Conservation (phyloP, 1,140 invertebrate genomes). For the Cotesia typhae region DNA sequence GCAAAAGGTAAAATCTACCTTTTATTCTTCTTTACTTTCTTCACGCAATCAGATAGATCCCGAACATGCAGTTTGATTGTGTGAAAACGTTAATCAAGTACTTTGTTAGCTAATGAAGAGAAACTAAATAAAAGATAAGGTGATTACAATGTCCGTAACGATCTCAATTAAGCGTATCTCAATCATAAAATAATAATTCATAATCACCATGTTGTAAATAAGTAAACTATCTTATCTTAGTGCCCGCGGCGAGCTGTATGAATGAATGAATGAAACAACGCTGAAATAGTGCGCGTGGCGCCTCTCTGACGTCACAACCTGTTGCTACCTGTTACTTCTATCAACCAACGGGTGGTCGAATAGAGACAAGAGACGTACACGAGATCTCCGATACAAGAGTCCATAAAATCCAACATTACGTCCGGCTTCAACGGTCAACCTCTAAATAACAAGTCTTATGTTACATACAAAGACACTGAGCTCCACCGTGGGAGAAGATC, state of each 20-base stretch:
- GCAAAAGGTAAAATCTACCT: no score
- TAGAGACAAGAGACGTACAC: not conserved
- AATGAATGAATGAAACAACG: constrained; percentile 55
- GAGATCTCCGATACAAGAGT: not conserved
- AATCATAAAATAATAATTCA: no score
- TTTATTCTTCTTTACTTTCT: no score
- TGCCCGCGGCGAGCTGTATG: constrained; percentile 33
- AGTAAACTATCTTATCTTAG: no score
- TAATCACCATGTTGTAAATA: no score
- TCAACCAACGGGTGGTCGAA: constrained; percentile 33
- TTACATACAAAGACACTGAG: constrained; percentile 18
- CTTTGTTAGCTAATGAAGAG: no score
- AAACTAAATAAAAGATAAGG: no score
- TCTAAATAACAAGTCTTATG: constrained; percentile 3
- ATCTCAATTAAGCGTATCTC: no score
- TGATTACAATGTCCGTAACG: no score
- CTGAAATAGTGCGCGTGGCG: constrained; percentile 17
- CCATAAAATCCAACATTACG: not conserved
- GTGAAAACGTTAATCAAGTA: no score
- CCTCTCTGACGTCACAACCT: constrained; percentile 57
- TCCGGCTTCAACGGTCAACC: constrained; percentile 2
- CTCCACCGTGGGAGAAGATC: constrained; percentile 24
- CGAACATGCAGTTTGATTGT: no score
- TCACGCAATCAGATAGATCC: no score
- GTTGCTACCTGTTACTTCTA: constrained; percentile 52